Evolutionary conservation across 1,140 invertebrate species (phyloP).

Genomic region (Yoshiicerus persimilis): DNA sequence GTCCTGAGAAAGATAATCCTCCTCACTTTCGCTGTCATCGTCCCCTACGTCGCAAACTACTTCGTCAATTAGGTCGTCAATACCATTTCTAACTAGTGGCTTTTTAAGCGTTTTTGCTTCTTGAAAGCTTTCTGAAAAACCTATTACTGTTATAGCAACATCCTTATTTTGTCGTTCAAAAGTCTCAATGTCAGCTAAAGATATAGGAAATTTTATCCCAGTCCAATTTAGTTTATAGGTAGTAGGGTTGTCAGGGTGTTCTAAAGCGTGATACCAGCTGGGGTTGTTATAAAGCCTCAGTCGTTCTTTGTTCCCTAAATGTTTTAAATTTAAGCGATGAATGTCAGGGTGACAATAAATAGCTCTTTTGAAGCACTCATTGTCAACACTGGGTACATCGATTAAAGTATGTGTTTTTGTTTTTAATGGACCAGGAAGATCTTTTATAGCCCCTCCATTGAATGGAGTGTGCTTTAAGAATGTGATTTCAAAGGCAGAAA

Average conservation of each 20-base stretch:
- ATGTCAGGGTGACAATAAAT: background rate
- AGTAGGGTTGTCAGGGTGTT: no score
- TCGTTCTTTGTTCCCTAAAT: background rate
- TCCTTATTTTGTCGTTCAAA: background rate
- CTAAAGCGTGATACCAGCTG: no score
- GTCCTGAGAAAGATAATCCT: no score
- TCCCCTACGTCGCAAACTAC: no score
- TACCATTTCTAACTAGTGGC: no score
- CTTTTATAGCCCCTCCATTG: background rate
- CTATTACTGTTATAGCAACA: background rate
- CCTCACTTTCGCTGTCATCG: no score
- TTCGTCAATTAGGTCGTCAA: no score
- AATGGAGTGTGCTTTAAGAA: background rate
- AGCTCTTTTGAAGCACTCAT: background rate
- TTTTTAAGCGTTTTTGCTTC: no score
- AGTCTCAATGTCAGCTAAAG: background rate
- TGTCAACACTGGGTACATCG: background rate
- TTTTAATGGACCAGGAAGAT: background rate
- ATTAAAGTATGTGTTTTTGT: background rate
- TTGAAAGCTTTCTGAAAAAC: background rate
- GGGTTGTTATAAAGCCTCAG: no score
- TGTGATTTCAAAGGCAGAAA: background rate
- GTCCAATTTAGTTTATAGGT: background rate
- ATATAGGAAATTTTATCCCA: background rate
- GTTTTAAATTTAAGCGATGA: background rate